phyloP scores from a whole-genome alignment of 2,113 vertebrate genomes.

The Trochalopteron elliotii region DNA sequence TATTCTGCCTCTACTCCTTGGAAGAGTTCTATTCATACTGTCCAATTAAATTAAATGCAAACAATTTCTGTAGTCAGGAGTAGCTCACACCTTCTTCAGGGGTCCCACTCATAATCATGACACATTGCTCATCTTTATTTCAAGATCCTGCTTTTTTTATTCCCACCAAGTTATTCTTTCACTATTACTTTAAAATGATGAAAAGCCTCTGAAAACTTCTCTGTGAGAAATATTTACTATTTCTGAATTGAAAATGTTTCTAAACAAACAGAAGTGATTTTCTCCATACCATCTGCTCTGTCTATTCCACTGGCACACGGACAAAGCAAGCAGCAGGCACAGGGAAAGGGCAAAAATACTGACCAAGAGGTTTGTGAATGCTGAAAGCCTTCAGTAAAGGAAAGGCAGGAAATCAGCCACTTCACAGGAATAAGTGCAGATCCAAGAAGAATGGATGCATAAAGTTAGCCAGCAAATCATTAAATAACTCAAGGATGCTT shows the following conservation, averaged over 20 bases:
- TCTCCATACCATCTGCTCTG: constrained; percentile 17
- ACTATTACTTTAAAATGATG: not conserved
- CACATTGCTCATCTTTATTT: not conserved
- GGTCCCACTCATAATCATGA: not conserved
- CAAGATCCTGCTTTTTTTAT: not conserved
- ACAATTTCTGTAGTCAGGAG: not conserved
- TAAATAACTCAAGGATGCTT: not conserved
- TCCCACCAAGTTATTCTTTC: not conserved
- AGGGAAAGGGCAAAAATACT: not conserved
- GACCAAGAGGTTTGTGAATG: not conserved
- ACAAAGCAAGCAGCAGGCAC: not conserved
- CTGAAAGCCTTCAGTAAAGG: not conserved
- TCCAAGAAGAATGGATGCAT: not conserved
- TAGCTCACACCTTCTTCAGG: not conserved
- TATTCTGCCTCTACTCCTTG: not conserved
- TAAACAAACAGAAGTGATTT: constrained; percentile 42
- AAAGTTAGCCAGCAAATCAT: not conserved
- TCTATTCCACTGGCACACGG: not conserved
- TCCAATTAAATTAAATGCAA: not conserved
- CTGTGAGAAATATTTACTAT: not conserved
- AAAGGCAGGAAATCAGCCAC: not conserved
- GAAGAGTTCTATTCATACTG: not conserved
- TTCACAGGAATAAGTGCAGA: not conserved
- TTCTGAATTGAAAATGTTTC: constrained; percentile 44
- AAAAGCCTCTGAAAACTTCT: not conserved